Evolutionary conservation across 2,113 vertebrate species (phyloP).

Genomic region (Mesoclemmys tuberculata): DNA sequence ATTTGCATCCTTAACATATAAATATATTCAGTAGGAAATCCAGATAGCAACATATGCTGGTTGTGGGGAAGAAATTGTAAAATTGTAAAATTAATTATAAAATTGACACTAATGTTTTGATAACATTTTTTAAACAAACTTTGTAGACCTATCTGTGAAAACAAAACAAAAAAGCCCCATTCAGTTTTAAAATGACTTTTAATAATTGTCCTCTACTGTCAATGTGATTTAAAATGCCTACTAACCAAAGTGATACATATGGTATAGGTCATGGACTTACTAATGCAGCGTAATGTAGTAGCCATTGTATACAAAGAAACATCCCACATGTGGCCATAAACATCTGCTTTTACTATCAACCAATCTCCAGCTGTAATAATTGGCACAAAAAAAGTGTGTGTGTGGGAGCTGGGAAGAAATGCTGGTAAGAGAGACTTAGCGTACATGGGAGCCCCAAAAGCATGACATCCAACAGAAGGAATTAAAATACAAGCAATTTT

Average conservation of each 20-base stretch:
- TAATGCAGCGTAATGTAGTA: conserved; percentile 45
- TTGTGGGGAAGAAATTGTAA: neutral
- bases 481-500: neutral
- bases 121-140: neutral
- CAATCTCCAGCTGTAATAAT: neutral
- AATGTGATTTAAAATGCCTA: conserved; percentile 43
- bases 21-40: neutral
- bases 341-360: conserved; percentile 63
- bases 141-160: neutral
- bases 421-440: neutral
- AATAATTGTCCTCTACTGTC: conserved; percentile 38
- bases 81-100: no score
- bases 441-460: neutral
- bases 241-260: conserved; percentile 47
- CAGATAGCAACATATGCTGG: neutral
- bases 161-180: neutral
- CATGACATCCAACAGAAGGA: neutral
- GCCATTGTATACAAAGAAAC: conserved; percentile 38
- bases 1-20: neutral
- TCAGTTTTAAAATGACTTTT: neutral
- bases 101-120: neutral
- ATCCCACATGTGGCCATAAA: conserved; percentile 51
- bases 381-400: conserved; percentile 11
- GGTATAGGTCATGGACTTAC: conserved; percentile 28
- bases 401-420: neutral